Evolutionary conservation across 2,113 vertebrate species (phyloP), one percentile per base, ranked within the genome.

Genomic region (Campylomormyrus numenius): DNA sequence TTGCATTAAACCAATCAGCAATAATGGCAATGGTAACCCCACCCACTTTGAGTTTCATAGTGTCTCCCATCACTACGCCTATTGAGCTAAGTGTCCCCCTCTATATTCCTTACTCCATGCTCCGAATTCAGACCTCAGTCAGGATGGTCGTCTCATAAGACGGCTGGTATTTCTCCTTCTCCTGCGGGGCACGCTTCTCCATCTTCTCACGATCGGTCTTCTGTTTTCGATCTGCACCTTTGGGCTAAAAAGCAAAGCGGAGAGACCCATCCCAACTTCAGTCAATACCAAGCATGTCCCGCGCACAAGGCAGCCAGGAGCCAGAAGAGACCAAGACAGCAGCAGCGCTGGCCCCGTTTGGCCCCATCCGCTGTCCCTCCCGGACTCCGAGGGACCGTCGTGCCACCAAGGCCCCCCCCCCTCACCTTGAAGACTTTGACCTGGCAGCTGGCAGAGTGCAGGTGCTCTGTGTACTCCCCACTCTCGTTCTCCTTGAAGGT

Each of bases 391-490:
- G 74, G 74, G 5, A 5, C 74, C 3, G 70, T 17, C 70, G 35
- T 39, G 17, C 83, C 88, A 66, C 5, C 15, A 48, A 87, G 83
- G 13, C 35, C 1, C 35, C 35, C 35, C 35, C 27, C 8, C 56
- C 92, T 91, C 94, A 99, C 98, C 98, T 99, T 99, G 94, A 99
- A 99, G 88, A 99, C 98, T 95, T 99, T 99, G 96, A 99, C 97
- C 95, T 99, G 98, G 94, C 98, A 99, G 95, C 98, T 99, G 94
- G 98, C 98, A 0, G 98, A 99, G 94, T 99, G 98, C 88, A 98
- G 94, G 92, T 99, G 98, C 90, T 99, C 98, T 0, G 97, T 97
- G 92, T 99, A 99, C 45, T 99, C 98, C n/a, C 96, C 97, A 0
- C 91, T 96, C 89, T 98, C 97, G 0, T 97, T 97, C 95, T 99